Evolutionary conservation across 2,888 invertebrate species (phyloP).

Genomic region (Peribatodes rhomboidaria): DNA sequence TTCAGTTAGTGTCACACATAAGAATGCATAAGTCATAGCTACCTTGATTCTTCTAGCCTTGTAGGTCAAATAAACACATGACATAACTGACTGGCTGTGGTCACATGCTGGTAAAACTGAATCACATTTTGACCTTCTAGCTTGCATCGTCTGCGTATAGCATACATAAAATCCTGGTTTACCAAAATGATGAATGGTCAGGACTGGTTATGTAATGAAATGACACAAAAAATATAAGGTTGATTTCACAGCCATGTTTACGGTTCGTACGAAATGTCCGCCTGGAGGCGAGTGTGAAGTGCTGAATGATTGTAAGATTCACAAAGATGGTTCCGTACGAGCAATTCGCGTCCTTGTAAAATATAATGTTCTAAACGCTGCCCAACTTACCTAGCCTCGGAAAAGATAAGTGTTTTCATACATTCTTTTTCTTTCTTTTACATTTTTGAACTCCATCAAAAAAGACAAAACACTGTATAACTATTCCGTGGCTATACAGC

Average conservation of each 20-base stretch:
- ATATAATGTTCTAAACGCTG: background rate
- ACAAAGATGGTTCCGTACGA: too few species aligned
- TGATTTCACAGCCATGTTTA: too few species aligned
- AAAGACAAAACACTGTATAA: too few species aligned
- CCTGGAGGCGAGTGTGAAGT: too few species aligned
- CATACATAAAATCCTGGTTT: constrained; percentile 50
- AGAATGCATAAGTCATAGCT: constrained; percentile 13
- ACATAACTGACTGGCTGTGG: constrained; percentile 49
- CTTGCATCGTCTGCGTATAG: constrained; percentile 49
- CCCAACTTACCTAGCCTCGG: too few species aligned
- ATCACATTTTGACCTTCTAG: constrained; percentile 51
- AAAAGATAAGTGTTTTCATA: too few species aligned
- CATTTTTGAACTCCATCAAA: too few species aligned
- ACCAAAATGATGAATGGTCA: constrained; percentile 54
- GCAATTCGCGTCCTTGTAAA: too few species aligned
- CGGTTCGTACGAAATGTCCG: too few species aligned
- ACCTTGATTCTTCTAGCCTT: constrained; percentile 27
- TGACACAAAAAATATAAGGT: background rate
- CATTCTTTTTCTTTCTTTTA: too few species aligned
- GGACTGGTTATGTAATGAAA: constrained; percentile 40
- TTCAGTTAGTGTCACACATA: constrained; percentile 5
- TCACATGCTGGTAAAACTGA: constrained; percentile 45
- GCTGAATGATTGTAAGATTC: too few species aligned
- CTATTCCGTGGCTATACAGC: too few species aligned
- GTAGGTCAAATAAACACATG: constrained; percentile 41